Evolutionary conservation across 2,113 vertebrate genomes (phyloP).

Genomic region (Chloropsis cyanopogon): DNA sequence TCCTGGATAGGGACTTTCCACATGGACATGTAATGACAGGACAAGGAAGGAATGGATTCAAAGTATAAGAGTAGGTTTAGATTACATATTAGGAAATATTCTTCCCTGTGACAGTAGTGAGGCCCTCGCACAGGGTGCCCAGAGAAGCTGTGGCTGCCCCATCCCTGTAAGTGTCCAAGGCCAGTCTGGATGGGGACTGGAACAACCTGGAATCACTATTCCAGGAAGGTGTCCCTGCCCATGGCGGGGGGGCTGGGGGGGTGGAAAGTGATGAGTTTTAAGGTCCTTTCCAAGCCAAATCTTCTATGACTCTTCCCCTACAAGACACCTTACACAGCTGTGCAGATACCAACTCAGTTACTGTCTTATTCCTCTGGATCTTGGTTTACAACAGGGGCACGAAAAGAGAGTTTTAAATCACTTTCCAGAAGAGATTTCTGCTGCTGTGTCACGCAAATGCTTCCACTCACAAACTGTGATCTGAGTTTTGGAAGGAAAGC

Average conservation of each 20-base stretch:
- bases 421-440: neutral
- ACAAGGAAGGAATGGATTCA: neutral
- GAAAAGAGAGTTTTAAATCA: neutral
- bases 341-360: neutral
- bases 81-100: neutral
- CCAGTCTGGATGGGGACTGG: neutral
- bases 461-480: neutral
- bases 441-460: neutral
- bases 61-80: neutral
- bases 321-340: neutral
- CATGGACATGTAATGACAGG: neutral
- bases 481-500: neutral
- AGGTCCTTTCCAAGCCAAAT: neutral
- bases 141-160: neutral
- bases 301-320: neutral
- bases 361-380: neutral
- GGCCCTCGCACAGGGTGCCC: neutral
- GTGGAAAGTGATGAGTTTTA: neutral
- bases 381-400: neutral
- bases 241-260: neutral
- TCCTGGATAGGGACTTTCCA: neutral
- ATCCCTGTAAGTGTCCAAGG: neutral
- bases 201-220: neutral
- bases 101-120: neutral
- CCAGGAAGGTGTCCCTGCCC: neutral